phyloP scores from a whole-genome alignment of 2,888 invertebrate species.

The Caenorhabditis panamensis region DNA sequence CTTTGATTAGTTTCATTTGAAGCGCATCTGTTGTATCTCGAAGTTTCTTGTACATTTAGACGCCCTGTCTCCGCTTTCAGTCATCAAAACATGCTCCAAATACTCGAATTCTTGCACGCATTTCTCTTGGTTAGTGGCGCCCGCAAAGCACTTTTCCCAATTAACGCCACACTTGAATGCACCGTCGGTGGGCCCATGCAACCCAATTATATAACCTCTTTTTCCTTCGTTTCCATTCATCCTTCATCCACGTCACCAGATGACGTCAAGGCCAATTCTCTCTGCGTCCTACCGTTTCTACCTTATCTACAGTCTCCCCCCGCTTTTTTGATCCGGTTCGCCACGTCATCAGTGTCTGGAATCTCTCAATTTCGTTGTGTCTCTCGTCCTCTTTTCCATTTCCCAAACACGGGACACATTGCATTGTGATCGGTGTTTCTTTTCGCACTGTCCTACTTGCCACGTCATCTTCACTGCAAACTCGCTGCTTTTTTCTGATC shows the following conservation, averaged over 20 bases:
- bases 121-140: constrained; percentile 8
- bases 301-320: neutral
- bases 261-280: constrained; percentile 26
- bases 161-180: constrained; percentile 38
- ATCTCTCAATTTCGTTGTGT: neutral
- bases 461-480: neutral
- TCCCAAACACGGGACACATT: constrained; percentile 24
- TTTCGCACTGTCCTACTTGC: neutral
- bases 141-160: constrained; percentile 13
- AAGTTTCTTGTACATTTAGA: too few species aligned
- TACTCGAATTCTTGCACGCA: neutral
- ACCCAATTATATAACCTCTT: constrained; percentile 33
- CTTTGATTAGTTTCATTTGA: neutral
- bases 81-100: too few species aligned
- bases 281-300: neutral
- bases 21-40: too few species aligned
- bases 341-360: constrained; percentile 30
- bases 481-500: neutral
- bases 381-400: neutral
- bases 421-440: constrained; percentile 11
- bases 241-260: constrained; percentile 37
- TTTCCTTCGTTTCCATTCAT: neutral
- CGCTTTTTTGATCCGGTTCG: constrained; percentile 41
- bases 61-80: too few species aligned
- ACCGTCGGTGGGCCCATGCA: neutral